Evolutionary conservation across 1,140 invertebrate species (phyloP), one percentile per base, ranked within the genome.

Genomic region (Procambarus virginalis): DNA sequence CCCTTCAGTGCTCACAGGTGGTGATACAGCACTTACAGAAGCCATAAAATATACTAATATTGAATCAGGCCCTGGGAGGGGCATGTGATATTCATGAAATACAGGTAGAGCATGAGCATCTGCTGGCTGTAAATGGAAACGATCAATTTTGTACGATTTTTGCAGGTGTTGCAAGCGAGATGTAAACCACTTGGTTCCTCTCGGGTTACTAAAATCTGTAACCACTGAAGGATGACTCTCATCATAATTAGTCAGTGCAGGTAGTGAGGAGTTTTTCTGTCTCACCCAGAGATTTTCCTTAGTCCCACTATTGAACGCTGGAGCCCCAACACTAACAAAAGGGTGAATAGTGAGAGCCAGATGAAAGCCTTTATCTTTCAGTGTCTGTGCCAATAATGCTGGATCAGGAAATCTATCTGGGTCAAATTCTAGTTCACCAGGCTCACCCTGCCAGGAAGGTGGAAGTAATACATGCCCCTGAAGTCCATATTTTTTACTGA

Each of bases 101-200:
- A 76, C 70, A 49, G 79, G 73, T 3, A 89, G 81, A 51, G 86
- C 77, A 86, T 85, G 86, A 73, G 85, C 80, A 76, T 89, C 79
- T 45, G 91, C 91, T 51, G 88, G 87, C 85, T 91, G 64, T 68
- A 91, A 73, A 77, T 91, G 82, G 83, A 91, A 89, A 48, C 88
- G 88, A 45, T 91, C 87, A 70, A 91, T 86, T 14, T 70, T 86
- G 68, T 91, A 89, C 22, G 51, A 82, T 2, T 78, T 48, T n/a
- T 86, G 70, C 10, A 91, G 58, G 20, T 64, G 51, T 12, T 70
- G 17, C 48, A 91, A 77, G 46, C 73, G 68, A 17, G 80, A 60
- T 2, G 85, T 58, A 58, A 87, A 91, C 90, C 90, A 91, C 3
- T 81, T 20, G 17, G 76, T 76, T 14, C 85, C 90, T 49, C 81